These are phyloP conservation scores for Heliothis subflexa DNA, from an alignment of 1,140 invertebrate genomes.

Conservation along the genomic window DNA sequence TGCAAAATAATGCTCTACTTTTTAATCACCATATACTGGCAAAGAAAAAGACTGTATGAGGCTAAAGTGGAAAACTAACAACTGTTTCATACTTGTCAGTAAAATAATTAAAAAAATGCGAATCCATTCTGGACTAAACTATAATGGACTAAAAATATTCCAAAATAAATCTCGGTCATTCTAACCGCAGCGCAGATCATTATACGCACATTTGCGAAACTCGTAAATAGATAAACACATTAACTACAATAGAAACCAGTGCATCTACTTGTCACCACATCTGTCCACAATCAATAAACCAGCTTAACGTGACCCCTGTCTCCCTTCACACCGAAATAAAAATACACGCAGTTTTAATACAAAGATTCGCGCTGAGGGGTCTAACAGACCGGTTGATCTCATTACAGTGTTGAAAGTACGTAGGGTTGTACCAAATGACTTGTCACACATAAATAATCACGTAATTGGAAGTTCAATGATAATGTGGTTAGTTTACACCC, in stretches of 20 bases:
- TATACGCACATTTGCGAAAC: constrained; percentile 68
- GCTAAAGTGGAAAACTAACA: no score
- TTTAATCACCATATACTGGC: no score
- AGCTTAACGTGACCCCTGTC: constrained; percentile 45
- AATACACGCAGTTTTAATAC: neutral
- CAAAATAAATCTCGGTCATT: constrained; percentile 17
- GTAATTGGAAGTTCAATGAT: constrained; percentile 73
- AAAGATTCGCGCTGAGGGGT: constrained; percentile 1
- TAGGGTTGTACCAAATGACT: constrained; percentile 57
- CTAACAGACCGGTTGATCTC: constrained; percentile 35
- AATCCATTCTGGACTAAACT: no score
- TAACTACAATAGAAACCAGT: constrained; percentile 52
- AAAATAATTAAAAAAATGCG: no score
- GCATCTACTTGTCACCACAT: constrained; percentile 70
- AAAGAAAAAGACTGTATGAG: no score
- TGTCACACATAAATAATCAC: constrained; percentile 80
- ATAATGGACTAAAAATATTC: constrained; percentile 28
- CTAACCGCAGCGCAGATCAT: constrained; percentile 45
- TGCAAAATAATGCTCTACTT: no score
- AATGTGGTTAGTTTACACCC: constrained; percentile 58
- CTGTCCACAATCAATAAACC: constrained; percentile 58
- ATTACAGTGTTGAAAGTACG: constrained; percentile 59
- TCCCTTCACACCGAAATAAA: constrained; percentile 8
- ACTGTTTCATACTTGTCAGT: no score
- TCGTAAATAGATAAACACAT: constrained; percentile 64